Base-by-base conservation (phyloP, 35 echinoderm and acorn worm genomes). In the Stichopus chloronotus region DNA sequence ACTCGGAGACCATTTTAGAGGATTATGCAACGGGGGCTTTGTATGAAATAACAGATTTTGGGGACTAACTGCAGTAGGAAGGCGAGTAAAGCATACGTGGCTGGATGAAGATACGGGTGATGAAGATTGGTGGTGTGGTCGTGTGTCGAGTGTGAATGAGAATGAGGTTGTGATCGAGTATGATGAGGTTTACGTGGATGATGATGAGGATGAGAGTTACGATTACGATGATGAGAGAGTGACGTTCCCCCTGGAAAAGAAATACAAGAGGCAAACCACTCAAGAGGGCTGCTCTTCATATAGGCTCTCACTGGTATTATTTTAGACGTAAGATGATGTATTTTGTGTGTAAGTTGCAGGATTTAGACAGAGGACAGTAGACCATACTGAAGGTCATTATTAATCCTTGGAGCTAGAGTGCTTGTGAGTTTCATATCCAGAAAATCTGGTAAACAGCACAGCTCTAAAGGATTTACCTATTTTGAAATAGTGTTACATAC, bases 151-250 rank as follows among this genome's bases (percentile, higher is more conserved):
- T 87, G 84, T 87, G 16, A 63, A 20, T 9, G 55, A 87, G 20
- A 87, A 87, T 5, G 84, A 87, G 55, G 16, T 57, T 56, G 84
- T 87, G 55, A 19, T 87, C 6, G 84, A 87, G 84, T 87, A 87
- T 63, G 80, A 72, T 68, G 79, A 24, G 23, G 61, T 7, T 84
- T 14, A 53, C 69, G n/a, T 56, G 52, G 81, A 68, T 84, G 80
- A 69, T 84, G 79, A 86, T 84, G 79, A 71, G 43, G 91, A 85
- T 63, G 24, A 59, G 68, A 61, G 72, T 12, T 0, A 23, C 20
- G 87, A 90, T 20, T 25, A 69, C 25, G 59, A 90, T 12, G 20
- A 68, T 55, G 87, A 72, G 54, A 87, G 55, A 81, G 78, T 81
- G n/a, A 81, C n/a, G 12, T 81, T 81, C 78, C 78, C 78, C n/a